phyloP scores from a whole-genome alignment of 2,113 vertebrate species.

The Lucifuga dentata region DNA sequence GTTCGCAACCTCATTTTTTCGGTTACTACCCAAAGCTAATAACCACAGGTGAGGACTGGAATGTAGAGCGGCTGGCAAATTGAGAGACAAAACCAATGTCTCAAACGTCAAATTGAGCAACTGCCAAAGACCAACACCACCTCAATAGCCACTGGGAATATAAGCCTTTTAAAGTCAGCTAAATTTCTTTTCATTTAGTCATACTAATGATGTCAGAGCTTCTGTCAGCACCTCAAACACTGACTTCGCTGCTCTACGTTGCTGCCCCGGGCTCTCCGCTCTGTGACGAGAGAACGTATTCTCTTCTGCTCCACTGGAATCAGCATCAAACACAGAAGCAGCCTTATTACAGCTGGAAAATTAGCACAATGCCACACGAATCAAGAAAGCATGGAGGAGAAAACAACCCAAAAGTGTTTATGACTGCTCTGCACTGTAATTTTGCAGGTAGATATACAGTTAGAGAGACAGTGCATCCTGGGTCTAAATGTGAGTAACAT shows the following conservation, averaged over 20 bases:
- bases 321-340: conserved; percentile 58
- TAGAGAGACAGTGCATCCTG: conserved; percentile 15
- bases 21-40: too few species aligned
- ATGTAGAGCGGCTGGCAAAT: too few species aligned
- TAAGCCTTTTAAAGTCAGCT: too few species aligned
- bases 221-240: conserved; percentile 64
- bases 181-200: conserved; percentile 62
- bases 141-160: too few species aligned
- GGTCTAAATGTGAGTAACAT: not conserved
- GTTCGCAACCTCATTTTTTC: too few species aligned
- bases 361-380: conserved; percentile 40
- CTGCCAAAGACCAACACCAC: too few species aligned
- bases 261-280: conserved; percentile 41
- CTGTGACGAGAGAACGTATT: conserved; percentile 33
- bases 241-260: conserved; percentile 33
- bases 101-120: too few species aligned
- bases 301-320: conserved; percentile 46
- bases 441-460: conserved; percentile 39
- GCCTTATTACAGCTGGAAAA: conserved; percentile 56
- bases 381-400: not conserved
- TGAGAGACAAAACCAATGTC: too few species aligned
- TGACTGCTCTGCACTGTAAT: conserved; percentile 38
- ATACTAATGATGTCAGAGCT: conserved; percentile 72
- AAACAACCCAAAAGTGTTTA: conserved; percentile 17
- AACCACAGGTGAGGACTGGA: too few species aligned